Conservation (phyloP, 2,797 vertebrate species). For the Chelmon rostratus region DNA sequence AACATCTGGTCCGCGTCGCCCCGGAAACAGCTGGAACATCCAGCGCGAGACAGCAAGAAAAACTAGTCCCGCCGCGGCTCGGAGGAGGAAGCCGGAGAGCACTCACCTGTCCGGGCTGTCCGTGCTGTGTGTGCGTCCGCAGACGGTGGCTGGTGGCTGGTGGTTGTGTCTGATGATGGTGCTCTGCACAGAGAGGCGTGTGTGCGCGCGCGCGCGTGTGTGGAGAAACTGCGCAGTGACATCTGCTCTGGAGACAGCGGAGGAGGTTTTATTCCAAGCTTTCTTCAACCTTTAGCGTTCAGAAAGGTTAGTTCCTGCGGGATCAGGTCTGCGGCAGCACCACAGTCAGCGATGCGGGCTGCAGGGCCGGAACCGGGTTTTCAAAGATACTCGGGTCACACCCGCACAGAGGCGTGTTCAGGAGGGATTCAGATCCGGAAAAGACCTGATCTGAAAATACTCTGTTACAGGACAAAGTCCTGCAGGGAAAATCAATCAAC, state of each 20-base stretch:
- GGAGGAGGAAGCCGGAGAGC: neutral
- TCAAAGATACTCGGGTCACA: neutral
- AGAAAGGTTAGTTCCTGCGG: neutral
- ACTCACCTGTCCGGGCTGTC: constrained; percentile 50
- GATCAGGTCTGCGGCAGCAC: neutral
- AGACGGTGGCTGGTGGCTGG: neutral
- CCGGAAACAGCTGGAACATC: no score
- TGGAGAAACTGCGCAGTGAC: constrained; percentile 20
- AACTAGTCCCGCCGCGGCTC: no score
- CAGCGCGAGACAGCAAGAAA: neutral
- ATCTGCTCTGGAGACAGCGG: neutral
- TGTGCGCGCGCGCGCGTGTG: neutral
- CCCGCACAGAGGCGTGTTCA: no score
- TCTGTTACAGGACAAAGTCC: no score
- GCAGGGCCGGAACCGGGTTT: neutral
- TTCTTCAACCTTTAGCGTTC: neutral
- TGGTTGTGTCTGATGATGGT: neutral
- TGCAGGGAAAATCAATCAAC: no score
- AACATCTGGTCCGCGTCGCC: no score
- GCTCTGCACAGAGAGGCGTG: constrained; percentile 9
- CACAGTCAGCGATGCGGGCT: neutral
- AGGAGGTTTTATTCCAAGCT: neutral
- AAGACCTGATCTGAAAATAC: no score
- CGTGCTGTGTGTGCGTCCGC: neutral
- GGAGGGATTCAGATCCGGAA: no score